Evolutionary conservation across 2,888 invertebrate species (phyloP), one percentile per base, ranked within the genome.

Genomic region (Mimachlamys varia): DNA sequence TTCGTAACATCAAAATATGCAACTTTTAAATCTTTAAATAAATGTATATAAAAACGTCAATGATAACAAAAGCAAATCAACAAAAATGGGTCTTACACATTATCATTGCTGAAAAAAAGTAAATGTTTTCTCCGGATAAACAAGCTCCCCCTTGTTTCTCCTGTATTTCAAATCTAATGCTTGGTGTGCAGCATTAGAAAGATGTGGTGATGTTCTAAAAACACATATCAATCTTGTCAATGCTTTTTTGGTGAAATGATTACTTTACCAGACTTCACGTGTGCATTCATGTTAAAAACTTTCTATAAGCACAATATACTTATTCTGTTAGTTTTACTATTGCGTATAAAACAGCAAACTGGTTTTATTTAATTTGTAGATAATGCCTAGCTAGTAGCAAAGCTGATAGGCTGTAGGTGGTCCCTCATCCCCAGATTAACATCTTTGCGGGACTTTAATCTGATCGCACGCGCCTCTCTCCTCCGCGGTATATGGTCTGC

Each of bases 401-500:
- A 76, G 27, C 33, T 33, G 12, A 1, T 76, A 33, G 22, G 33
- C 27, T 15, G 76, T 33, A 76, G 27, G 76, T 76, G 76, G 33
- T 33, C 76, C 33, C 5, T 22, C 33, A 76, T 76, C 76, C 76
- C 33, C 76, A 12, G 76, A 76, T 76, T 27, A 76, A 27, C 10
- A 76, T 76, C 76, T 76, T 76, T 76, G 76, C 33, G 76, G 76
- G 76, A 33, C 2, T 33, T 13, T 76, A 76, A 76, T 76, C 76
- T 22, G 76, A 76, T 76, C 27, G 27, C 33, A 58, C 58, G 19
- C 58, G 19, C 22, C n/a, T 76, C 33, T 7, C 19, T 1, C 27
- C 76, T 10, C 76, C 27, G 33, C 22, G 33, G 13, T 76, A 22
- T 33, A 33, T 33, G n/a, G 76, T 33, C 10, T 76, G 13, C 33